Evolutionary conservation across 2,113 vertebrate genomes (phyloP).

Genomic region (Irena cyanogastra): DNA sequence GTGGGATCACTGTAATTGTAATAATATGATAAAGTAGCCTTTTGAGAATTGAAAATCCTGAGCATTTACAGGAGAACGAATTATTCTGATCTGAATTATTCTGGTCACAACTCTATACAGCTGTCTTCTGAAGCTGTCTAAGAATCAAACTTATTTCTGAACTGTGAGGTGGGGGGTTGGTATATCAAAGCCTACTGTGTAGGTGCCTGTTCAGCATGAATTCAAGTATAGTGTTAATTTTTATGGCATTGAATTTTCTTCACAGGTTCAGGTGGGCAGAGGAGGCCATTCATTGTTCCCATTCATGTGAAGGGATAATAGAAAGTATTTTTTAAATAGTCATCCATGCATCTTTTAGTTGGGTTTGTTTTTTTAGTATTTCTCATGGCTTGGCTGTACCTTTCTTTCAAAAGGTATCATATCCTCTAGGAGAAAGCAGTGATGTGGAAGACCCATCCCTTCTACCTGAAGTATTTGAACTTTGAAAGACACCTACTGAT

Average conservation of each 20-base stretch:
- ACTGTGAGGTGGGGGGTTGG: rapidly evolving
- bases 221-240: not conserved
- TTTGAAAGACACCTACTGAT: not conserved
- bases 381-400: not conserved
- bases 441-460: not conserved
- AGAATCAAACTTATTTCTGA: not conserved
- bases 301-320: not conserved
- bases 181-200: not conserved
- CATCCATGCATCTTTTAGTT: not conserved
- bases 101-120: not conserved
- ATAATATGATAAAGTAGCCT: not conserved
- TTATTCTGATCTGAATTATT: not conserved
- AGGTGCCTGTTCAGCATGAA: not conserved
- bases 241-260: not conserved
- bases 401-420: not conserved
- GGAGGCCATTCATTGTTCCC: not conserved
- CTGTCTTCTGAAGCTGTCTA: not conserved
- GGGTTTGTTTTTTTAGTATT: not conserved
- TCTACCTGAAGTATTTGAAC: not conserved
- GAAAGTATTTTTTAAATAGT: not conserved
- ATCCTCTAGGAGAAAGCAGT: not conserved
- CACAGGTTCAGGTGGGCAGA: not conserved
- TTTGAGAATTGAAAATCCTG: not conserved
- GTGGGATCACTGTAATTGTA: not conserved
- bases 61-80: not conserved